A percentile compares a stretch with the other conserved stretches of the same genome.
phyloP scores from a whole-genome alignment of 2,113 vertebrate genomes.

The Oreocharis arfaki region DNA sequence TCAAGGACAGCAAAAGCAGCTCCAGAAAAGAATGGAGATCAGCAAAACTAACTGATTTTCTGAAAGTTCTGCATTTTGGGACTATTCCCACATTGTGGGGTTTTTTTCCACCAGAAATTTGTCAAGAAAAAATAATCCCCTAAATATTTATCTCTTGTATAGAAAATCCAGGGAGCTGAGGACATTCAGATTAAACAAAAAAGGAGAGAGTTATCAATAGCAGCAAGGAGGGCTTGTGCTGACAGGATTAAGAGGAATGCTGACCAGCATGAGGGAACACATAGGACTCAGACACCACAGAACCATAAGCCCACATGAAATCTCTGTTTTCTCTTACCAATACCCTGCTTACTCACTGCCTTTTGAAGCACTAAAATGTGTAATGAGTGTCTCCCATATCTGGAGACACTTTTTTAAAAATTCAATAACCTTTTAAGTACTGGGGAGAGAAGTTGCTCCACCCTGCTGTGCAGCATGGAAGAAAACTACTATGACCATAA shows the following conservation, averaged over 20 bases:
- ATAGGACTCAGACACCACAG: background rate
- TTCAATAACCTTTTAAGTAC: background rate
- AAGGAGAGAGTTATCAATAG: background rate
- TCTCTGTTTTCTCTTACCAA: background rate
- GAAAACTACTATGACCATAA: background rate
- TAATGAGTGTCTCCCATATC: background rate
- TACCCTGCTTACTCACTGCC: background rate
- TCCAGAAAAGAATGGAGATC: background rate
- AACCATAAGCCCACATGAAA: background rate
- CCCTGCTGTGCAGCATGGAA: background rate
- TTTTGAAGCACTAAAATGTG: background rate
- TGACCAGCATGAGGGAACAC: background rate
- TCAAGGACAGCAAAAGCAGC: conserved; percentile 55
- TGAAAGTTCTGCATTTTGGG: background rate
- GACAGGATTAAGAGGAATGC: background rate
- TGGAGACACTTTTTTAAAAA: background rate
- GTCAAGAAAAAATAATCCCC: background rate
- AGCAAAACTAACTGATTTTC: background rate
- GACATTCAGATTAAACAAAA: background rate
- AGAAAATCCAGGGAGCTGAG: background rate
- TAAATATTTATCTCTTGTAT: background rate
- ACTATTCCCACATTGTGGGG: background rate
- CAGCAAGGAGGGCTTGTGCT: background rate
- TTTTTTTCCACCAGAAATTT: background rate
- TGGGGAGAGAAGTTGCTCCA: background rate